These are phyloP conservation scores for Leptoclinus maculatus DNA, from an alignment of 2,797 vertebrate species.

Conservation along the genomic window DNA sequence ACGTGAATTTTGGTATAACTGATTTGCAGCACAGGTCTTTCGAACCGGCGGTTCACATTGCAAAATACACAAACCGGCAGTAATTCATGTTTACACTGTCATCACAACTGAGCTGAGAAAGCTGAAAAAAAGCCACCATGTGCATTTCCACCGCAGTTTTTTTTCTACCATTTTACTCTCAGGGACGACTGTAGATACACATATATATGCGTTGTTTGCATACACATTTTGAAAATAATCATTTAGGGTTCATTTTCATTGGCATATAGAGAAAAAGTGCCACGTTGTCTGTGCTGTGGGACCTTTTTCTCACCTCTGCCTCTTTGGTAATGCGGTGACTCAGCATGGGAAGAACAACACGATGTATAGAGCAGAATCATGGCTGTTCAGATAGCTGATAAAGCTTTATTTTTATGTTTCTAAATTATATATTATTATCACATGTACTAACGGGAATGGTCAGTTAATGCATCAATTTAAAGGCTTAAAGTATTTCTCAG, in stretches of 20 bases:
- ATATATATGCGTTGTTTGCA: background rate
- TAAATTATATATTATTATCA: background rate
- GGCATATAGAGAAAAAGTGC: background rate
- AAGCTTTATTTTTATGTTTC: background rate
- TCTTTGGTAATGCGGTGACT: background rate
- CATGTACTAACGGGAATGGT: background rate
- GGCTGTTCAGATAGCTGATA: background rate
- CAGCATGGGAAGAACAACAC: background rate
- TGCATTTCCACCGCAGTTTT: background rate
- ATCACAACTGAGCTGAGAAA: conserved; percentile 45
- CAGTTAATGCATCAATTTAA: background rate
- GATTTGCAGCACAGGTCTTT: conserved; percentile 19
- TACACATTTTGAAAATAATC: background rate
- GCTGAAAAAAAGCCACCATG: conserved; percentile 15
- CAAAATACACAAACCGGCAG: conserved; percentile 39
- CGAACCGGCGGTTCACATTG: conserved; percentile 21
- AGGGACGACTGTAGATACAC: background rate
- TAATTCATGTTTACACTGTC: conserved; percentile 51
- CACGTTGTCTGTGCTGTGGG: background rate
- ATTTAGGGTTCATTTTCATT: conserved; percentile 40
- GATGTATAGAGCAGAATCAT: background rate
- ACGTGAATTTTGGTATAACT: background rate
- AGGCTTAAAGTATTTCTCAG: background rate
- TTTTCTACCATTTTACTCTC: background rate
- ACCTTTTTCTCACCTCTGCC: conserved; percentile 4